These are phyloP conservation scores for Cepphus grylle DNA, from an alignment of 2,113 vertebrate genomes.

Conservation along the genomic window DNA sequence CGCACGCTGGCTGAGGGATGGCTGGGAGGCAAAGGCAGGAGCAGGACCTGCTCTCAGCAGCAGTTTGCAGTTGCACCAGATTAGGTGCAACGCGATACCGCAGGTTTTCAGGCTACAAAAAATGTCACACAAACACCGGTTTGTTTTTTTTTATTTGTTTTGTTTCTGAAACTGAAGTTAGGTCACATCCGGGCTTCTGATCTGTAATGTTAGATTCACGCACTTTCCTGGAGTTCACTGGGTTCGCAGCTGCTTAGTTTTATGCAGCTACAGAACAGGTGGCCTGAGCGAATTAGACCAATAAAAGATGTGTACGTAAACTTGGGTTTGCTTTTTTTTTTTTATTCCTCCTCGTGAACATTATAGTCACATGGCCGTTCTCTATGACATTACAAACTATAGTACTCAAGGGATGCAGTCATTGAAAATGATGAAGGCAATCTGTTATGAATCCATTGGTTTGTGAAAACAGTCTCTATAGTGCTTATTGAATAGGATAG, in stretches of 20 bases:
- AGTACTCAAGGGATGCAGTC: neutral
- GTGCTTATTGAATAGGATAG: neutral
- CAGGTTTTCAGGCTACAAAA: neutral
- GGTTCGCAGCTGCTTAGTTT: constrained; percentile 25
- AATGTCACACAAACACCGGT: neutral
- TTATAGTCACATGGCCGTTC: neutral
- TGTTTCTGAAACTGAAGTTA: constrained; percentile 15
- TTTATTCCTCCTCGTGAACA: neutral
- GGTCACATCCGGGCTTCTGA: neutral
- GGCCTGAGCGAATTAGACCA: constrained; percentile 1
- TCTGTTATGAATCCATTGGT: neutral
- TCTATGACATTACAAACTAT: neutral
- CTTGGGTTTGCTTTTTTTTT: neutral
- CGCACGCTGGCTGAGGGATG: neutral
- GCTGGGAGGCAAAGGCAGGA: neutral
- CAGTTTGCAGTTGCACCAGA: neutral
- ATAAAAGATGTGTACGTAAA: neutral
- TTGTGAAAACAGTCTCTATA: neutral
- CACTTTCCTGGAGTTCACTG: neutral
- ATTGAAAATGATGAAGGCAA: neutral
- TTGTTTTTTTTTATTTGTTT: constrained; percentile 11
- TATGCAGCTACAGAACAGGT: constrained; percentile 5
- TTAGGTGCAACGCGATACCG: neutral
- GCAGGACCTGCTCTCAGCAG: neutral
- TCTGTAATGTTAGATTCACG: neutral